A percentile compares a stretch with the other conserved stretches of the same genome.
Conservation (phyloP, 2,797 vertebrate genomes). For the Euphonia xanthogaster region DNA sequence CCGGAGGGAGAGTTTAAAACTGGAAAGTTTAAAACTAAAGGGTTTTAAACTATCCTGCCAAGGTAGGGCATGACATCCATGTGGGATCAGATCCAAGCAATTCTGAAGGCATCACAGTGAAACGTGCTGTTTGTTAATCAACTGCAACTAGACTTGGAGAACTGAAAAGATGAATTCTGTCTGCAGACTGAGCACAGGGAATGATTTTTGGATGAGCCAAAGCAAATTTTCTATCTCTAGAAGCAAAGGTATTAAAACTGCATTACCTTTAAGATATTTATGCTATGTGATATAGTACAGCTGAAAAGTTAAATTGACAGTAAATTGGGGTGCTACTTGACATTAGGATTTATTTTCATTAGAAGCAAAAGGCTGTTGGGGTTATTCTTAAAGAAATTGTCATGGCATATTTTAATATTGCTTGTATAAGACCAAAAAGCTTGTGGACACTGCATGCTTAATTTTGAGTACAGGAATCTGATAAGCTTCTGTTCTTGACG, state of each 20-base stretch:
- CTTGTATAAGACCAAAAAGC: background rate
- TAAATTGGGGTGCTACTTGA: background rate
- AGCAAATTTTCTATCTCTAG: background rate
- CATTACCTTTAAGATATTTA: background rate
- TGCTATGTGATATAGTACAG: background rate
- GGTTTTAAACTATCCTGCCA: background rate
- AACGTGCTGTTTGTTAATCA: background rate
- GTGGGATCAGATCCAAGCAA: background rate
- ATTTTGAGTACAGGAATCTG: background rate
- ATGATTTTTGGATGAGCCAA: background rate
- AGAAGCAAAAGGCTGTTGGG: background rate
- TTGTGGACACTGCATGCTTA: background rate
- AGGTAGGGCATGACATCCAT: background rate
- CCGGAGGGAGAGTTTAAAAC: background rate
- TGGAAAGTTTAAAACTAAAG: background rate
- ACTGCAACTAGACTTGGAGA: background rate
- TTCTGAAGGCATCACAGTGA: background rate
- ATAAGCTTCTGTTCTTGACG: background rate
- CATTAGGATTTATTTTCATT: background rate
- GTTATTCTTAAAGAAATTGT: background rate
- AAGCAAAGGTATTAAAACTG: background rate
- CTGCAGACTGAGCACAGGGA: background rate
- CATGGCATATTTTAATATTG: background rate
- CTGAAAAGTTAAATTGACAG: background rate
- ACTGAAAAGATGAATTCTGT: background rate